These are phyloP conservation scores for Plecturocebus donacophilus DNA, from an alignment of 2,113 vertebrate species.

Conservation along the genomic window DNA sequence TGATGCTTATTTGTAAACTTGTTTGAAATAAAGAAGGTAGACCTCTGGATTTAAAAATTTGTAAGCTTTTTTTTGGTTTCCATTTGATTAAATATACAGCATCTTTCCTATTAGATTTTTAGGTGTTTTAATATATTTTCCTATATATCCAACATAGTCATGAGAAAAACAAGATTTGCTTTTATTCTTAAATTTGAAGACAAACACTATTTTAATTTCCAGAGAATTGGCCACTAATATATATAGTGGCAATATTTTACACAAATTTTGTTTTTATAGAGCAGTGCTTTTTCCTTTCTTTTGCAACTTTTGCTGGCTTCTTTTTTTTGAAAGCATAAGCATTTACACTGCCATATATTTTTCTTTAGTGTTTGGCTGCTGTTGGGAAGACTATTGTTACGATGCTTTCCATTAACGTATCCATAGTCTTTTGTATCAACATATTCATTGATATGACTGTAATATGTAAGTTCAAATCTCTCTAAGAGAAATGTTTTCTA, in stretches of 20 bases:
- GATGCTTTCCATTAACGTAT: background rate
- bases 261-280: constrained; percentile 32
- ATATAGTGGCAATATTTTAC: too few species aligned
- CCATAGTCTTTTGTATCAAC: background rate
- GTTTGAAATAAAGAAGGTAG: background rate
- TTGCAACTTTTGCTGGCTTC: background rate
- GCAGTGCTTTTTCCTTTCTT: background rate
- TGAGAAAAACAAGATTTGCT: constrained; percentile 33
- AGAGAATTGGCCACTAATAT: too few species aligned
- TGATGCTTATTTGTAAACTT: background rate
- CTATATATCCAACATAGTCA: background rate
- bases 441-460: background rate
- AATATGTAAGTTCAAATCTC: background rate
- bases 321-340: background rate
- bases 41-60: background rate
- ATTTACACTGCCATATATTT: background rate
- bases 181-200: constrained; percentile 46
- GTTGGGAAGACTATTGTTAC: background rate
- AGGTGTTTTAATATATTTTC: constrained; percentile 16
- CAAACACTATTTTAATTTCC: too few species aligned
- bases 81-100: background rate
- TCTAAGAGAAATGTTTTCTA: background rate
- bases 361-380: constrained; percentile 40
- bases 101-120: background rate
- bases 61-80: constrained; percentile 1